Percentiles rank a stretch among this genome's conserved stretches.
Evolutionary conservation across 2,888 invertebrate genomes (phyloP).

Genomic region (Aphodius granarius): DNA sequence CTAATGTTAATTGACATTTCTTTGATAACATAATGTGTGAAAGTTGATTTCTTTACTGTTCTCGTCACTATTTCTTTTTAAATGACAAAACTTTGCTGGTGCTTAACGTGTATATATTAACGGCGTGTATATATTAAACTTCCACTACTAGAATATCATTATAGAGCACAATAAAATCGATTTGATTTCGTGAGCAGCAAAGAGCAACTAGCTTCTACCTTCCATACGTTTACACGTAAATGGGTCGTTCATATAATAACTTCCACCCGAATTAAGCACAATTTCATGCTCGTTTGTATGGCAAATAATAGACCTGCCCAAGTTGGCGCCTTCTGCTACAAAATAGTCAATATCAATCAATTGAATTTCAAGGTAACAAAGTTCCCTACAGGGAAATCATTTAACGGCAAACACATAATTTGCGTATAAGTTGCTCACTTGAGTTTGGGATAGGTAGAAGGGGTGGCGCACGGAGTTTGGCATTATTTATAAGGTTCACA

Average conservation of each 20-base stretch:
- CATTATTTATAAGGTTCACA: constrained; percentile 11
- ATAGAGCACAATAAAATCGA: not conserved
- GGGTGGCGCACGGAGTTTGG: not conserved
- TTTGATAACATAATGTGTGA: too few species aligned
- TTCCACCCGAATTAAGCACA: not conserved
- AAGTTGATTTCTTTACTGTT: too few species aligned
- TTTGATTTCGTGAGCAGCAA: not conserved
- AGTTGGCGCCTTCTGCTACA: not conserved
- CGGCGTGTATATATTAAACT: not conserved
- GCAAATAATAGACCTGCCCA: not conserved
- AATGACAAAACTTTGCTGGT: not conserved
- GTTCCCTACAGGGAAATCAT: not conserved
- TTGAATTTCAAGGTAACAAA: not conserved
- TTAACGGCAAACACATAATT: not conserved
- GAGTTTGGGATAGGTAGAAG: not conserved
- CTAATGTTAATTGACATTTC: too few species aligned
- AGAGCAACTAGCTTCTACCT: not conserved
- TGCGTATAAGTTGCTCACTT: not conserved
- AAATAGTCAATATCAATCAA: not conserved
- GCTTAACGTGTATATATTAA: not conserved
- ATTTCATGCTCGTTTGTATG: not conserved
- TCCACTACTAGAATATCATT: not conserved
- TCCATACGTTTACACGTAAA: not conserved
- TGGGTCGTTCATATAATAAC: not conserved
- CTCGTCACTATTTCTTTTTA: not conserved